Base-by-base conservation (phyloP, 2,888 invertebrate species). In the Tinea pellionella region DNA sequence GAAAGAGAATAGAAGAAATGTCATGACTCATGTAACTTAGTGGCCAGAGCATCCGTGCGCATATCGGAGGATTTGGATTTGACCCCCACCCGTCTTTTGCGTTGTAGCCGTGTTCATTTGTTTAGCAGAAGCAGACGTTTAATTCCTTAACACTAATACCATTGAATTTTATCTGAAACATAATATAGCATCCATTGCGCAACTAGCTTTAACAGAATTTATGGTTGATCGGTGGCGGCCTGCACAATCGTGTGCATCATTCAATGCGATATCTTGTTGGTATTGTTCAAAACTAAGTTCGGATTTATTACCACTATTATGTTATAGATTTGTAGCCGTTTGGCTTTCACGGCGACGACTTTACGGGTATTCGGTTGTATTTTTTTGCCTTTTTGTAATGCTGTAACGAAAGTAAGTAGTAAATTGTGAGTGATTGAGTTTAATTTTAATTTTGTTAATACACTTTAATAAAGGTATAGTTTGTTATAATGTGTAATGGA, bases 161-260 rank as follows among this genome's bases (percentile, higher is more conserved):
- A 41, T 47, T 15, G 47, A 47, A 47, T 47, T 7, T 47, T 47
- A 47, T 47, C 47, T 2, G 15, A 47, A 47, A 15, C 47, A 47
- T 47, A 47, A 15, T 12, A 47, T 15, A 16, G 47, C 47, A 2
- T 2, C 47, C 47, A 47, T 47, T 47, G 47, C 47, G 13, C 47
- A 47, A 47, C 47, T 16, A 15, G 47, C 47, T 47, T 16, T 7
- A 15, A 16, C n/a, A n/a, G 15, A 16, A 47, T 47, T 47, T 47
- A 47, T 47, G 47, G 47, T 47, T 47, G 47, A 47, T 47, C 47
- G 47, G 47, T 9, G 47, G 47, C 16, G 47, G 15, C 9, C 47
- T 4, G 47, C 11, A 30, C 16, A 57, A 57, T 57, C 4, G 57
- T 57, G 57, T 9, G 30, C 57, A 57, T 57, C 57, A 57, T 57